A percentile compares a stretch with the other conserved stretches of the same genome.
Evolutionary conservation across 1,140 invertebrate species (phyloP).

Genomic region (Capitella teleta): DNA sequence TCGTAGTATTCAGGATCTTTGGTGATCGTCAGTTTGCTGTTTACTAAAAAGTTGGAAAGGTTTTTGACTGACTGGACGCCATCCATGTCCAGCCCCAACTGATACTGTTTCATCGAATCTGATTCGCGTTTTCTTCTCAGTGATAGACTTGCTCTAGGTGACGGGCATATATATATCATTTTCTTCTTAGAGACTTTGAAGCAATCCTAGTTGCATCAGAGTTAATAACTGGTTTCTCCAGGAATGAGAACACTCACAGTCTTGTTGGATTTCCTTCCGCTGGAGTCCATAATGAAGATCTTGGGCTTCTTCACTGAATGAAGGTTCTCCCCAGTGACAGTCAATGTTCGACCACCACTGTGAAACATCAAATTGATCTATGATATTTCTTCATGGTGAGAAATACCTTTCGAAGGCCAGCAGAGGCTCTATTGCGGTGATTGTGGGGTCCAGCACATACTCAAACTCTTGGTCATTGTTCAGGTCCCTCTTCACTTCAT

Average conservation of each 20-base stretch:
- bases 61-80: conserved; percentile 78
- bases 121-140: not conserved
- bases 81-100: conserved; percentile 93
- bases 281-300: too few species aligned
- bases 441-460: not conserved
- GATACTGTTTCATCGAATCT: conserved; percentile 31
- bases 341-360: not conserved
- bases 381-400: not conserved
- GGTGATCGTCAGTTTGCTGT: conserved; percentile 71
- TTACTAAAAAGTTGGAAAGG: conserved; percentile 73
- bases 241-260: not conserved
- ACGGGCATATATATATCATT: not conserved
- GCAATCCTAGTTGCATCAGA: too few species aligned
- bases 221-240: not conserved
- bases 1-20: conserved; percentile 83
- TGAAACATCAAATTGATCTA: not conserved
- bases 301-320: too few species aligned
- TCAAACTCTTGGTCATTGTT: not conserved
- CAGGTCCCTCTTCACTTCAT: not conserved
- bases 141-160: not conserved
- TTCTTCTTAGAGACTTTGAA: too few species aligned
- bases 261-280: not conserved
- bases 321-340: not conserved
- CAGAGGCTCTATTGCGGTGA: not conserved
- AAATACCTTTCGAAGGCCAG: not conserved